Percentiles rank a stretch among this genome's conserved stretches.
Conservation (phyloP, 2,888 invertebrate species). For the Polietes domitor region DNA sequence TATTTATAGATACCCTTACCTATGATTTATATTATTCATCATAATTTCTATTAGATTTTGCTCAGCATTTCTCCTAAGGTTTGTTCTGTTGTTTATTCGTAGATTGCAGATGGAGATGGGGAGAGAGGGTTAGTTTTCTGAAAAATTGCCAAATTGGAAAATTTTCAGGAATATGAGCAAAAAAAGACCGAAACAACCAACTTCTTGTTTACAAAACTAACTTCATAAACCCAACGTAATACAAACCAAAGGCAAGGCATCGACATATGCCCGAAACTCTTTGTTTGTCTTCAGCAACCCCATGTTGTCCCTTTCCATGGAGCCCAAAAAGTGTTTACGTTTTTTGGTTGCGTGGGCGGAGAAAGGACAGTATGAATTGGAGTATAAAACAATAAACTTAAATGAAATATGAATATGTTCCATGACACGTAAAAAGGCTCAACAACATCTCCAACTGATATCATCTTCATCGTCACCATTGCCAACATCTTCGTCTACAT, state of each 20-base stretch:
- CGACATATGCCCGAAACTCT: constrained; percentile 28
- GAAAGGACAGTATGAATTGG: constrained; percentile 24
- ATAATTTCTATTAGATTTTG: constrained; percentile 41
- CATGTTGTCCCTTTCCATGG: not conserved
- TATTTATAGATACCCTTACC: not conserved
- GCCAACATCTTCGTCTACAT: constrained; percentile 27
- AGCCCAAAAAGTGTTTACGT: constrained; percentile 39
- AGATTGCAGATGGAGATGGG: too few species aligned
- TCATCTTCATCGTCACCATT: constrained; percentile 18
- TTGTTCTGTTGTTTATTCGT: constrained; percentile 5
- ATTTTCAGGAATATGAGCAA: not conserved
- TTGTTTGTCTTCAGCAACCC: not conserved
- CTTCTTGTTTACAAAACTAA: constrained; percentile 52
- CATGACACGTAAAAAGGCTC: constrained; percentile 63
- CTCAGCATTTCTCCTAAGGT: not conserved
- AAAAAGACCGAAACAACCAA: constrained; percentile 24
- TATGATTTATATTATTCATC: constrained; percentile 58
- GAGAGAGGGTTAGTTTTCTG: constrained; percentile 20
- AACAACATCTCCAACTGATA: constrained; percentile 53
- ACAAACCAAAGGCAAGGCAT: not conserved
- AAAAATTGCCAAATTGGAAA: constrained; percentile 57
- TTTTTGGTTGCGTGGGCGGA: not conserved
- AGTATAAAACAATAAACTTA: constrained; percentile 63
- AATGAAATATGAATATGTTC: constrained; percentile 65
- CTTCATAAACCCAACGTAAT: constrained; percentile 52